Percentiles rank a stretch among this genome's conserved stretches.
Evolutionary conservation across 2,113 vertebrate species (phyloP).

Genomic region (Siniperca chuatsi): DNA sequence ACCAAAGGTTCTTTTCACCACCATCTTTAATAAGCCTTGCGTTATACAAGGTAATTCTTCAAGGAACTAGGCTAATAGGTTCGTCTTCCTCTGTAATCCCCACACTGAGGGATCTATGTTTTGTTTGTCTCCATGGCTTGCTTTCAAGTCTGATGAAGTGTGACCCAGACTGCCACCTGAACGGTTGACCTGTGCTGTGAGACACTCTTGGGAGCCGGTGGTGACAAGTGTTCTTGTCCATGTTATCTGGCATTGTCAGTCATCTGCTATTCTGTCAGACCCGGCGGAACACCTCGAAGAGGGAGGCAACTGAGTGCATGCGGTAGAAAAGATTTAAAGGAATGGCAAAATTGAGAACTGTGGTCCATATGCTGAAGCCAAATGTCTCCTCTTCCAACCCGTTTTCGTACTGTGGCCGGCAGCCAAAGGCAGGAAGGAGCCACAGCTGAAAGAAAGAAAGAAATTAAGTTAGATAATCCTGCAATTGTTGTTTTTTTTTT

Average conservation of each 20-base stretch:
- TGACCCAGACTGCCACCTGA: conserved; percentile 63
- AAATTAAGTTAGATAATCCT: background rate
- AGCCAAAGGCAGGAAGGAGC: conserved; percentile 96
- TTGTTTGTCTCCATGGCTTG: conserved; percentile 49
- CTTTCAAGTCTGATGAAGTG: conserved; percentile 58
- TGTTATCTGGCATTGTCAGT: conserved; percentile 43
- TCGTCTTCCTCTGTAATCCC: conserved; percentile 46
- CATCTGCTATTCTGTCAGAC: conserved; percentile 80
- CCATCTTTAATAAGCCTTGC: conserved; percentile 15
- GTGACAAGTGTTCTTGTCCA: conserved; percentile 57
- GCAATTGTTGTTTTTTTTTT: background rate
- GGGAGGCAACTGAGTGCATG: conserved; percentile 96
- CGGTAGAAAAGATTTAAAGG: conserved; percentile 98
- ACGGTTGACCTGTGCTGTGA: conserved; percentile 59
- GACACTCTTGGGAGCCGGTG: conserved; percentile 29
- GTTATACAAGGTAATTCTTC: conserved; percentile 48
- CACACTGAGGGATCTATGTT: conserved; percentile 10
- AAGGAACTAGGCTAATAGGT: conserved; percentile 45
- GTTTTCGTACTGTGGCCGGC: conserved; percentile 96
- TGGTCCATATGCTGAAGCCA: conserved; percentile 95
- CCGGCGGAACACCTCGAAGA: conserved; percentile 95
- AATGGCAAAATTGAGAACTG: conserved; percentile 95
- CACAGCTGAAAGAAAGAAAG: conserved; percentile 86
- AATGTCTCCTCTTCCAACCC: conserved; percentile 93
- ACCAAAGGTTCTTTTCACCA: conserved; percentile 28